Base-by-base conservation (phyloP, 2,797 vertebrate genomes). In the Hydrolagus colliei region DNA sequence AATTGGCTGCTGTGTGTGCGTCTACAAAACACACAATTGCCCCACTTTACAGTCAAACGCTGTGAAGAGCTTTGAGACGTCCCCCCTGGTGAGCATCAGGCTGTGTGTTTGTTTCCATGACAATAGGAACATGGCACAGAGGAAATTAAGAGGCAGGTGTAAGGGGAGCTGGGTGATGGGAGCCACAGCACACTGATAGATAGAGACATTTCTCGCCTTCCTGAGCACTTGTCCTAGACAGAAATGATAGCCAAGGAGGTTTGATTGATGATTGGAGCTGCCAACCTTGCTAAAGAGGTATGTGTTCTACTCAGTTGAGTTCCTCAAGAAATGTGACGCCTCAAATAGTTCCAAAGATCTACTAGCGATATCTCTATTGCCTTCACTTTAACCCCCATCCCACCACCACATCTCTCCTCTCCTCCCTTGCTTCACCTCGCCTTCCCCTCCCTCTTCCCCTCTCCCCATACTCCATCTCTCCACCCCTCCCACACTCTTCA, bases 51-150 rank as follows among this genome's bases (percentile, higher is more conserved):
- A 52, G 41, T 3, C 41, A 52, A 52, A 52, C 41, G 3, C 41
- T 52, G 41, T 52, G 41, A 52, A 52, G 41, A 3, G 6, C 2
- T 52, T 52, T 52, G 41, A 52, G 41, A 27, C 27, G 27, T 27
- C 27, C 27, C 27, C 27, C 27, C 27, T 27, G 27, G 27, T 1
- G 0, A 27, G 27, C 27, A 27, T 27, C 27, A 27, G 27, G 27
- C 27, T 27, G 27, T 27, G 27, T 27, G 27, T 27, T 27, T 27
- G 27, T 27, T 27, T 27, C 27, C 27, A 27, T 27, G 27, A 27
- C 27, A 68, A 68, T 32, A 82, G 14, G 59, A 52, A 76, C 11
- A 63, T 77, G 74, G 78, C 86, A 79, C 63, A 86, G 14, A 78
- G 63, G 63, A 72, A 86, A 86, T 61, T 75, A 71, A 32, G 35